Evolutionary conservation across 2,888 invertebrate species (phyloP), one percentile per base, ranked within the genome.

Genomic region (Saturnia japonica): DNA sequence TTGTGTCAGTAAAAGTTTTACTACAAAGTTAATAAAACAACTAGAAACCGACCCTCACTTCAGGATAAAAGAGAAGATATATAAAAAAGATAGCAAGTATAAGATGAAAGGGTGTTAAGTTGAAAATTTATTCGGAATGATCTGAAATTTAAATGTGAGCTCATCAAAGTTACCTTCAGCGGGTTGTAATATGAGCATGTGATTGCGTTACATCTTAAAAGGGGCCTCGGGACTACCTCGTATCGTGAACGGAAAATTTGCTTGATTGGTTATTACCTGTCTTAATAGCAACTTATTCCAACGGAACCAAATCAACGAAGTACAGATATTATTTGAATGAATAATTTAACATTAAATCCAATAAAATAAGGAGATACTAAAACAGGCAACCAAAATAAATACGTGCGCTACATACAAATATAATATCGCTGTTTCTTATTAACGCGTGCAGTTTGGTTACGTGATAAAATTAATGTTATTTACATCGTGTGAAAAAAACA

Each of bases 111-210:
- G 84, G 82, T 87, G 88, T 87, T 86, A 85, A 82, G 76, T 88
- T 90, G 90, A 86, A 90, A 91, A 91, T 91, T 88, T 91, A 91
- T 91, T 89, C 90, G 73, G 78, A 83, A 78, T 81, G 86, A 91
- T 91, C 87, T 91, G 86, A 91, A 91, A 89, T 91, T 91, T 91
- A 91, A 91, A 91, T 91, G 82, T 72, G 86, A 83, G 84, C 84
- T 91, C 88, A 90, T 91, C 90, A 91, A 91, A 91, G 86, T 91
- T 90, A 83, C 83, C 83, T 76, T 81, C 73, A 83, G 82, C 82
- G 82, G 78, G 82, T 82, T 79, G 82, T 82, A 81, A 83, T 84
- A 84, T 82, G 82, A 80, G 79, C 77, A 77, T 85, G 80, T 82
- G 86, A 83, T 85, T 87, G 81, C 83, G 79, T 83, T 77, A 80